Evolutionary conservation across 2,888 invertebrate species (phyloP).

Genomic region (Lycaena phlaeas): DNA sequence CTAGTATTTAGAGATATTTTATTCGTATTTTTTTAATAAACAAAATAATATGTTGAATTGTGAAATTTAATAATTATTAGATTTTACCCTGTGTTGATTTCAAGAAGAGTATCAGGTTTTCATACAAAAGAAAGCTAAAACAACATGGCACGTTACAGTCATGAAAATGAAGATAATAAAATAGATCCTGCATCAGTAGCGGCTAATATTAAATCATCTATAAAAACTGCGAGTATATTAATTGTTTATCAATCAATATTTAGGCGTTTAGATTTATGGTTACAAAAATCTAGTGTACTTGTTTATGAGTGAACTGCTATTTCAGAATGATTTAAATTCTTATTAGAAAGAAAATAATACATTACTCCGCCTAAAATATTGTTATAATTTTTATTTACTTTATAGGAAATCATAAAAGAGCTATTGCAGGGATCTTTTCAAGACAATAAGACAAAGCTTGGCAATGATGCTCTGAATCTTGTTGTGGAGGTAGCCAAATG

Average conservation of each 20-base stretch:
- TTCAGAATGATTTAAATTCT: too few relatives aligned
- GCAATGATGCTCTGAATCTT: constrained; percentile 66
- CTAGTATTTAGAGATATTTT: too few relatives aligned
- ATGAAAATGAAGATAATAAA: constrained; percentile 32
- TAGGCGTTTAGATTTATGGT: too few relatives aligned
- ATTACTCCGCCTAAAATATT: too few relatives aligned
- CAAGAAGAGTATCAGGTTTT: too few relatives aligned
- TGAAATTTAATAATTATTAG: neutral
- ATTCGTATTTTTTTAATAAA: too few relatives aligned
- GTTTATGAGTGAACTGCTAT: too few relatives aligned
- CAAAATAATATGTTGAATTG: too few relatives aligned
- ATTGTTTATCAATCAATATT: too few relatives aligned
- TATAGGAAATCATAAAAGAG: constrained; percentile 69
- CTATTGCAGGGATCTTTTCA: constrained; percentile 62
- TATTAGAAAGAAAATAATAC: too few relatives aligned
- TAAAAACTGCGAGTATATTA: constrained; percentile 50
- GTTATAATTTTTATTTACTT: constrained; percentile 3
- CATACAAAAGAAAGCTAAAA: neutral
- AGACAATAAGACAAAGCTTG: constrained; percentile 70
- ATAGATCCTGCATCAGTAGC: constrained; percentile 47
- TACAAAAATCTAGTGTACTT: too few relatives aligned
- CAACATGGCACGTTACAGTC: constrained; percentile 21
- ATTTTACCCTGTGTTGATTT: neutral
- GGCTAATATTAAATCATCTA: constrained; percentile 40
- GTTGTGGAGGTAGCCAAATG: constrained; percentile 65